Evolutionary conservation across 2,888 invertebrate species (phyloP).

Genomic region (Yponomeuta cagnagella): DNA sequence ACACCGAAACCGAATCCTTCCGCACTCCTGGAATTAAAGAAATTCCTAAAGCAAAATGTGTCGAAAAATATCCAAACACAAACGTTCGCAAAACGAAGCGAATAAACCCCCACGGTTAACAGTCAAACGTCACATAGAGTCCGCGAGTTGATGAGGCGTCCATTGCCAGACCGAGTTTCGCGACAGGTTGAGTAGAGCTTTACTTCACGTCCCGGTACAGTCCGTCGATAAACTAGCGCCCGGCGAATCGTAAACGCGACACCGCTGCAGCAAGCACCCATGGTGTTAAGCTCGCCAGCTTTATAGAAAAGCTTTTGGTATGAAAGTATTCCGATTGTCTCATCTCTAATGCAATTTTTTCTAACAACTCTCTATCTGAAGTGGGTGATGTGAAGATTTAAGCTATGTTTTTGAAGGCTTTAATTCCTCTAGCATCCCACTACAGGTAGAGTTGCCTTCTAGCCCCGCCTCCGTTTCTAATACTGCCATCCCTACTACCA

Average conservation of each 20-base stretch:
- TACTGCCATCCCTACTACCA: too few species aligned
- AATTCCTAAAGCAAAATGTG: too few species aligned
- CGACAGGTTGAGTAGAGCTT: constrained; percentile 6
- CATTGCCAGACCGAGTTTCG: not conserved
- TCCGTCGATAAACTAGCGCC: constrained; percentile 11
- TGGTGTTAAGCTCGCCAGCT: not conserved
- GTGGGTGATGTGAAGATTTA: not conserved
- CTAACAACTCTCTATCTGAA: not conserved
- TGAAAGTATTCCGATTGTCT: not conserved
- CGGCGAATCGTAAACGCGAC: constrained; percentile 3
- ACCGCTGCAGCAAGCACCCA: not conserved
- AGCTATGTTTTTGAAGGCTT: too few species aligned
- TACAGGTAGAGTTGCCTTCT: too few species aligned
- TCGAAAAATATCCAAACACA: not conserved
- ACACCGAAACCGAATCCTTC: too few species aligned
- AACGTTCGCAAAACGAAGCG: not conserved
- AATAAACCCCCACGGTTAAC: not conserved
- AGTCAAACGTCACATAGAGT: not conserved
- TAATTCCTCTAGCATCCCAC: too few species aligned
- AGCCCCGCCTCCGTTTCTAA: too few species aligned
- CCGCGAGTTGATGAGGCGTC: constrained; percentile 2
- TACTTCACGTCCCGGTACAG: not conserved
- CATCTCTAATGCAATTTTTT: not conserved
- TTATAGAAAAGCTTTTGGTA: not conserved
- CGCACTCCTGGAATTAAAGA: too few species aligned